Conservation (phyloP, 1,140 invertebrate species). For the Papilio polytes region DNA sequence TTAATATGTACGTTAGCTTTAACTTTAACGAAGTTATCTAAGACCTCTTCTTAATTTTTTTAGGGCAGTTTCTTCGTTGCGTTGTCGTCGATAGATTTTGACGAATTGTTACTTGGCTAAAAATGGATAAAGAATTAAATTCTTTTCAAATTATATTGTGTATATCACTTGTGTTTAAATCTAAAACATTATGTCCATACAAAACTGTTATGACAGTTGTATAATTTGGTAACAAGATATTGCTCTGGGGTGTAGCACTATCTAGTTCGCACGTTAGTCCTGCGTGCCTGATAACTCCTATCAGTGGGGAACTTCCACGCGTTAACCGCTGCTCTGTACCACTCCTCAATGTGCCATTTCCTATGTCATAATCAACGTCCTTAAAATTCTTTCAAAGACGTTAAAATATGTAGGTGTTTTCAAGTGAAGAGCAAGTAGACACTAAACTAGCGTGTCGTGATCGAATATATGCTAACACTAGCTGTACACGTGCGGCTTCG, state of each 20-base stretch:
- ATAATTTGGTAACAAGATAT: not conserved
- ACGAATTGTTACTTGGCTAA: too few relatives aligned
- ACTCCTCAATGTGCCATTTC: not conserved
- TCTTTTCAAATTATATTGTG: not conserved
- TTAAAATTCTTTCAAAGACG: not conserved
- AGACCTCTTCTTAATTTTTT: not conserved
- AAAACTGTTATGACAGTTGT: not conserved
- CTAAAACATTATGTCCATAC: not conserved
- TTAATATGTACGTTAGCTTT: conserved; percentile 7
- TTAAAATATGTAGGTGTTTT: too few relatives aligned
- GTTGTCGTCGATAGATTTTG: too few relatives aligned
- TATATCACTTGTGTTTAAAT: not conserved
- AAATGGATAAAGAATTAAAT: not conserved
- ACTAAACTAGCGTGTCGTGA: too few relatives aligned
- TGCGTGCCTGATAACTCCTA: conserved; percentile 53
- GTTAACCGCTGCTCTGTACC: not conserved
- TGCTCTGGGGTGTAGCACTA: not conserved
- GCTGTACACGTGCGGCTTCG: too few relatives aligned
- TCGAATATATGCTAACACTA: too few relatives aligned
- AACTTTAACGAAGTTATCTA: not conserved
- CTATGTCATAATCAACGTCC: not conserved
- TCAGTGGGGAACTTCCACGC: conserved; percentile 52
- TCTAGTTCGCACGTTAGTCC: not conserved
- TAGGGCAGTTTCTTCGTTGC: not conserved
- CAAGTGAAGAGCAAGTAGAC: too few relatives aligned